Evolutionary conservation across 2,797 vertebrate species (phyloP).

Genomic region (Chaunax sp.): DNA sequence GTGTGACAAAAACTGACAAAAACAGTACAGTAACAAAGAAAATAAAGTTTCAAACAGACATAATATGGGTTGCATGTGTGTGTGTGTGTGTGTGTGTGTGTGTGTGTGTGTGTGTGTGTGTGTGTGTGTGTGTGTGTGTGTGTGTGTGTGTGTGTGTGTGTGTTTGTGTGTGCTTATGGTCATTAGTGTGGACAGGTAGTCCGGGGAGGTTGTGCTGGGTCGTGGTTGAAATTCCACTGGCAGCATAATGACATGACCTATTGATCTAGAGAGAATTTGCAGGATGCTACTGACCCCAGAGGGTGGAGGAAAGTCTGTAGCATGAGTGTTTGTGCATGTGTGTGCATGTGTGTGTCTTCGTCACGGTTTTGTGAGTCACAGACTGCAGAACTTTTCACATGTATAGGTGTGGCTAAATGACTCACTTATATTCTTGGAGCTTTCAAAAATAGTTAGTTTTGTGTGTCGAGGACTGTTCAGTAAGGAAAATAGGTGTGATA

Average conservation of each 20-base stretch:
- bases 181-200: slow-evolving; percentile 68
- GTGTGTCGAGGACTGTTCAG: too few relatives aligned
- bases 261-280: slow-evolving; percentile 67
- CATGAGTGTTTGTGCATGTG: background rate
- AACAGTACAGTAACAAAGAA: slow-evolving; percentile 11
- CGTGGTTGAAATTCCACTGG: slow-evolving; percentile 59
- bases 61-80: slow-evolving; percentile 6
- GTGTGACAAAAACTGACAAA: too few relatives aligned
- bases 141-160: slow-evolving; percentile 9
- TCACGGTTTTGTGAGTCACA: slow-evolving; percentile 2
- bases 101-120: too few relatives aligned
- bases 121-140: slow-evolving; percentile 11
- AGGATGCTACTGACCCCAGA: slow-evolving; percentile 59
- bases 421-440: too few relatives aligned
- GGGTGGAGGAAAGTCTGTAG: slow-evolving; percentile 24
- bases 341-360: background rate
- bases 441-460: too few relatives aligned
- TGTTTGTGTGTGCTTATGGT: slow-evolving; percentile 30
- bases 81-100: too few relatives aligned
- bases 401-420: background rate
- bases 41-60: slow-evolving; percentile 5
- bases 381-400: slow-evolving; percentile 7
- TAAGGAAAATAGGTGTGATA: too few relatives aligned
- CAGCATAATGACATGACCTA: slow-evolving; percentile 74
- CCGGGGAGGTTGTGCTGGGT: slow-evolving; percentile 53